Percentiles rank a stretch among this genome's conserved stretches.
Conservation (phyloP, 2,113 vertebrate genomes). For the Zeus faber region DNA sequence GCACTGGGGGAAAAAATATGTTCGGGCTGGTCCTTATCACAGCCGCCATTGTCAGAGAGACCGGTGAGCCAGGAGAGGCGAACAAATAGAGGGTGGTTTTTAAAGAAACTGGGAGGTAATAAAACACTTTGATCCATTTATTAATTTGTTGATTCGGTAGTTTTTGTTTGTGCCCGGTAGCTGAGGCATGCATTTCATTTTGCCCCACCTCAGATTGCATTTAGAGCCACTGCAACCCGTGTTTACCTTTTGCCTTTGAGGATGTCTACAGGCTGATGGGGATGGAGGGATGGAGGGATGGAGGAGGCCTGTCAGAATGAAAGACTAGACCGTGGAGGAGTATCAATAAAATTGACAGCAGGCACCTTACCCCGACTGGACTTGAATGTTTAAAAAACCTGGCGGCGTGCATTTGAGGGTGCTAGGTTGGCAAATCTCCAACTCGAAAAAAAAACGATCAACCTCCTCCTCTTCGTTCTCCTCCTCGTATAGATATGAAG, state of each 20-base stretch:
- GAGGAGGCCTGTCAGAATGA: slow-evolving; percentile 57
- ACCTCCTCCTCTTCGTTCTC: slow-evolving; percentile 43
- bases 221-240: no score
- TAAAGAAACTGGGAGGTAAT: no score
- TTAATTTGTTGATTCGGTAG: no score
- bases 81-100: no score
- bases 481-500: slow-evolving; percentile 66
- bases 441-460: slow-evolving; percentile 40
- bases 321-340: slow-evolving; percentile 63
- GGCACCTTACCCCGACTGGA: slow-evolving; percentile 69
- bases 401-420: slow-evolving; percentile 14
- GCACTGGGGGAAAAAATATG: no score
- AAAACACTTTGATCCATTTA: no score
- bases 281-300: slow-evolving; percentile 8
- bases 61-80: no score
- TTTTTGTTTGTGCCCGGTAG: no score
- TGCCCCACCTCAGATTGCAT: no score
- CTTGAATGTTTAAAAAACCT: slow-evolving; percentile 69
- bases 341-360: slow-evolving; percentile 78
- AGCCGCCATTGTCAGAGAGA: slow-evolving; percentile 46
- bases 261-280: slow-evolving; percentile 48
- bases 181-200: no score
- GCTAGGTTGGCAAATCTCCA: slow-evolving; percentile 58
- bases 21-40: slow-evolving; percentile 46
- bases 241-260: slow-evolving; percentile 41